Conservation (phyloP, 2,888 invertebrate genomes). For the Tryphoninae sp. region DNA sequence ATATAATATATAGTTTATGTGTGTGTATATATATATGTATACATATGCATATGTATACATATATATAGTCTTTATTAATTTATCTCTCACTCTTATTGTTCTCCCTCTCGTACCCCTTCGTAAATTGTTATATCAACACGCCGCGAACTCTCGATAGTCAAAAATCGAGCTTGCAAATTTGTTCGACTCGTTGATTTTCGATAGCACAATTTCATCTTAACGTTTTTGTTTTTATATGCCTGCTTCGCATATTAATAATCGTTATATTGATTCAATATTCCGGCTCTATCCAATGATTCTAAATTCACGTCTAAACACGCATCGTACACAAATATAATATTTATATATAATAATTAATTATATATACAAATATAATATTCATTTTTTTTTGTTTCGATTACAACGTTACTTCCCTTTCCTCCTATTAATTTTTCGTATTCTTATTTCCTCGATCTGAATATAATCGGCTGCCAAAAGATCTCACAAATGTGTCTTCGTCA, state of each 20-base stretch:
- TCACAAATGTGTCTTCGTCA: constrained; percentile 11
- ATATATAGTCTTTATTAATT: constrained; percentile 71
- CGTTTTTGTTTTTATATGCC: constrained; percentile 42
- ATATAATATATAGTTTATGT: constrained; percentile 57
- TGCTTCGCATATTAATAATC: constrained; percentile 18
- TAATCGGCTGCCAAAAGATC: constrained; percentile 19
- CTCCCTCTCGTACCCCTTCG: constrained; percentile 45
- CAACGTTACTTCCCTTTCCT: not conserved
- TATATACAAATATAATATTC: constrained; percentile 48
- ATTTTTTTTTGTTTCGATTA: constrained; percentile 17
- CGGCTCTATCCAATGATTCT: constrained; percentile 39
- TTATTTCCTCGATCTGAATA: constrained; percentile 31
- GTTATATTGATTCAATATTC: constrained; percentile 9
- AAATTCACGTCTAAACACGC: constrained; percentile 67
- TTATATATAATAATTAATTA: constrained; percentile 62
- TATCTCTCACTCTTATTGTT: constrained; percentile 63
- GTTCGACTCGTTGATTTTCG: constrained; percentile 44
- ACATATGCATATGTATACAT: not conserved
- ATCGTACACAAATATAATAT: constrained; percentile 70
- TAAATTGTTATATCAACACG: constrained; percentile 52
- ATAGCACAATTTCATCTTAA: constrained; percentile 36
- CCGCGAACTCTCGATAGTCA: constrained; percentile 58
- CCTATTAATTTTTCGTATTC: constrained; percentile 2
- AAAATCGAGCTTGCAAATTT: constrained; percentile 53
- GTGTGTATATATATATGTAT: constrained; percentile 64